These are phyloP conservation scores for Magallana nippona DNA, from an alignment of 2,888 invertebrate genomes.

Conservation along the genomic window DNA sequence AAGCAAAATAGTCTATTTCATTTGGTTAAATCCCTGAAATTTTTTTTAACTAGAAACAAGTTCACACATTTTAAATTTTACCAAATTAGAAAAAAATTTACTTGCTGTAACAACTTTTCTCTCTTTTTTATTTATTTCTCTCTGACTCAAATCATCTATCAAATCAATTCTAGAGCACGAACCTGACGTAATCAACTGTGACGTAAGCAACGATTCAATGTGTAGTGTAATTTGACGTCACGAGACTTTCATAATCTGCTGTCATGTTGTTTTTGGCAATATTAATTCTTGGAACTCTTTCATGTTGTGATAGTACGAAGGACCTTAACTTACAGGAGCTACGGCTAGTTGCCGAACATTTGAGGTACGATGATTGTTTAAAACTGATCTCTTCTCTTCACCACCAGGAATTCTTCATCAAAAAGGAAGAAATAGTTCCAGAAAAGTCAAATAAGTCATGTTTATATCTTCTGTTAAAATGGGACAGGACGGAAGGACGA, in stretches of 20 bases:
- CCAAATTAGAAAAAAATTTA: too few species aligned
- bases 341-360: conserved; percentile 72
- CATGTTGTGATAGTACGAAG: conserved; percentile 49
- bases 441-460: conserved; percentile 61
- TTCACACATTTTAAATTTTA: too few species aligned
- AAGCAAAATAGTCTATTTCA: too few species aligned
- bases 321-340: conserved; percentile 73
- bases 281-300: not conserved
- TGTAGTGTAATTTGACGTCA: conserved; percentile 8
- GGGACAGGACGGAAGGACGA: conserved; percentile 65
- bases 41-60: too few species aligned
- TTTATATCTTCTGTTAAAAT: conserved; percentile 63
- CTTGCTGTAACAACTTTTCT: too few species aligned
- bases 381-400: conserved; percentile 64
- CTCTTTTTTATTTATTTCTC: too few species aligned
- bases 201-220: not conserved
- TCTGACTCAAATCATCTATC: too few species aligned
- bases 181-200: not conserved
- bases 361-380: conserved; percentile 65
- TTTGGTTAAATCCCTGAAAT: too few species aligned
- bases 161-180: too few species aligned
- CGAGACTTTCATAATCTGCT: not conserved
- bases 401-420: conserved; percentile 55
- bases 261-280: conserved; percentile 12
- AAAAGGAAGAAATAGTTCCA: conserved; percentile 46